Evolutionary conservation across 2,113 vertebrate genomes (phyloP), one percentile per base, ranked within the genome.

Genomic region (Cyanoderma ruficeps): DNA sequence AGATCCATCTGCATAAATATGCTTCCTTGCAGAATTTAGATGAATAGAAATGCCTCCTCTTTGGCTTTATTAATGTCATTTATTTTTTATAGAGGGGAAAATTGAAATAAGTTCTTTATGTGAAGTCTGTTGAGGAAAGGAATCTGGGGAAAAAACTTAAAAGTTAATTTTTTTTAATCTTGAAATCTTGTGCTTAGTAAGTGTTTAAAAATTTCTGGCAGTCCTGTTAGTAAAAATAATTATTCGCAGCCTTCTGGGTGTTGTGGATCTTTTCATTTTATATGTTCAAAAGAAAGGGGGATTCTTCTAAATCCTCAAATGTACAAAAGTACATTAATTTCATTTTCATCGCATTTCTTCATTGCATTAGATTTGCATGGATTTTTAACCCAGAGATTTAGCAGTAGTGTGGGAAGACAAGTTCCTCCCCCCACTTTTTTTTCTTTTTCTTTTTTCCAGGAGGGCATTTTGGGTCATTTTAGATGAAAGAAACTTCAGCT

Each of bases 181-280:
- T 88, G 93, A 96, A 95, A 96, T 96, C 94, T 96, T 92, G 92
- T 96, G 92, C 93, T 96, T 96, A 95, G 90, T 97, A 97, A 96
- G 94, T 96, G 93, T 96, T 97, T 96, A 97, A 97, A 97, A 97
- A 93, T 94, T 96, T 97, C 94, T 97, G 95, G 93, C 96, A 96
- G 85, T 94, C 95, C 94, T 96, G 93, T 96, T 97, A 96, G 95
- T 97, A 96, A 97, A 96, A 96, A 96, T 96, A 97, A 96, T 95
- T 97, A 97, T 97, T 96, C 95, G 95, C 84, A 96, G 96, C 93
- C 96, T 96, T 97, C 95, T 97, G 96, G 95, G 95, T 96, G 93
- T 95, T 96, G 95, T 94, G 95, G 90, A 94, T 96, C 96, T 97
- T 96, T 95, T 97, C 75, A 97, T 97, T 96, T 96, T 93, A 93